Conservation (phyloP, 2,113 vertebrate species). For the Steatornis caripensis region DNA sequence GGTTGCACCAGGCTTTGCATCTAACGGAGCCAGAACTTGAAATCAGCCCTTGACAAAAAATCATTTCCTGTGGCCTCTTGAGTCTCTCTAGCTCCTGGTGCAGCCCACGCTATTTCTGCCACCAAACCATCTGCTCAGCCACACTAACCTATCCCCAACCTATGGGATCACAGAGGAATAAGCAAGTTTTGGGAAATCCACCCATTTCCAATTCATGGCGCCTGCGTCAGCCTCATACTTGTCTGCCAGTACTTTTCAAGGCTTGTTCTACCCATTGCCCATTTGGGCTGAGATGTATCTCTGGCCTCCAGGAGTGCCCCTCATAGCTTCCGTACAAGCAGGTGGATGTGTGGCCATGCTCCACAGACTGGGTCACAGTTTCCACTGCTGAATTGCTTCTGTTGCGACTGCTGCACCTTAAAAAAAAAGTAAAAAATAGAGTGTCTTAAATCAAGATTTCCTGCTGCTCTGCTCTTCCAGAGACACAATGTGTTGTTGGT, state of each 20-base stretch:
- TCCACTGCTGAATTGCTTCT: background rate
- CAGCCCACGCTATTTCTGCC: background rate
- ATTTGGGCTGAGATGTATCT: background rate
- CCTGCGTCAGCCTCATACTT: background rate
- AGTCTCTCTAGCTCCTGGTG: background rate
- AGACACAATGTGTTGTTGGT: accelerated
- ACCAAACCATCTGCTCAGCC: background rate
- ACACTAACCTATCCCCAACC: background rate
- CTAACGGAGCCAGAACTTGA: background rate
- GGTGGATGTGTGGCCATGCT: background rate
- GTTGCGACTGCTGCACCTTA: background rate
- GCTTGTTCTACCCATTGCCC: background rate
- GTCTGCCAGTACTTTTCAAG: background rate
- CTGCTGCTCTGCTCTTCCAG: background rate
- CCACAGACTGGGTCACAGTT: background rate
- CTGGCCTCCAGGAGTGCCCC: background rate
- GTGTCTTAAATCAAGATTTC: background rate
- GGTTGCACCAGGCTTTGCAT: background rate
- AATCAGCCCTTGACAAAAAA: background rate
- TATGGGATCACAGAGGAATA: background rate
- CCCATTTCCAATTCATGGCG: background rate
- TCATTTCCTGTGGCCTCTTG: background rate
- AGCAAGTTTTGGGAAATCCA: background rate
- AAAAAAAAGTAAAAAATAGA: background rate
- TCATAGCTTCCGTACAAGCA: background rate